Base-by-base conservation (phyloP, 2,888 invertebrate species). In the Eumerus sabulonum region DNA sequence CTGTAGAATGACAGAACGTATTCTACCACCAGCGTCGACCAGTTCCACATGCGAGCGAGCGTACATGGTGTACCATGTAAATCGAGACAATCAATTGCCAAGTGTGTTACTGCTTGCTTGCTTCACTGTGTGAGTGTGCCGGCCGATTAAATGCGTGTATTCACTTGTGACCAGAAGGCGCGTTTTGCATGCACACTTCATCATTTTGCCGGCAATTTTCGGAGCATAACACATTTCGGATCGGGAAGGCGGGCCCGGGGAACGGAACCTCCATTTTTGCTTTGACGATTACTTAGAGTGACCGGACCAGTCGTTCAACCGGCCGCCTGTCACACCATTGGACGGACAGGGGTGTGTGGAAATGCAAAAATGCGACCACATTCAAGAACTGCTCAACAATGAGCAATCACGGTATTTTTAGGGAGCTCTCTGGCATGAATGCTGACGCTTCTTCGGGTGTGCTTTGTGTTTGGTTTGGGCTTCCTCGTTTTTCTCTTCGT, bases 321-420 rank as follows among this genome's bases (percentile, higher is more conserved):
- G 56, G n/a, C 45, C 44, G 62, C 17, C 9, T 36, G 27, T 9
- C 5, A 12, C 42, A 19, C 45, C 44, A 54, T 13, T 12, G 19
- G 35, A 9, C 7, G n/a, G 18, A 14, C 36, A 16, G 16, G 50
- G 42, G 56, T 44, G 54, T 56, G 56, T 50, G 44, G 19, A n/a
- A n/a, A n/a, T n/a, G 27, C 3, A n/a, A 40, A 45, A 51, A 51
- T 68, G 67, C 56, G 57, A 68, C 45, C 40, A 56, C 56, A 18
- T 45, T 59, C 67, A 59, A 59, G 57, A 51, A 27, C 18, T 35
- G 54, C 27, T 56, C 38, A 17, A 57, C 72, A 72, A 72, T 72
- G 72, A 64, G 72, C 72, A 72, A 72, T 72, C 64, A 64, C 72
- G 50, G 57, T 64, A 72, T 72, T 72, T 72, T 72, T 72, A 72